Evolutionary conservation across 2,113 vertebrate genomes (phyloP).

Genomic region (Reinhardtius hippoglossoides): DNA sequence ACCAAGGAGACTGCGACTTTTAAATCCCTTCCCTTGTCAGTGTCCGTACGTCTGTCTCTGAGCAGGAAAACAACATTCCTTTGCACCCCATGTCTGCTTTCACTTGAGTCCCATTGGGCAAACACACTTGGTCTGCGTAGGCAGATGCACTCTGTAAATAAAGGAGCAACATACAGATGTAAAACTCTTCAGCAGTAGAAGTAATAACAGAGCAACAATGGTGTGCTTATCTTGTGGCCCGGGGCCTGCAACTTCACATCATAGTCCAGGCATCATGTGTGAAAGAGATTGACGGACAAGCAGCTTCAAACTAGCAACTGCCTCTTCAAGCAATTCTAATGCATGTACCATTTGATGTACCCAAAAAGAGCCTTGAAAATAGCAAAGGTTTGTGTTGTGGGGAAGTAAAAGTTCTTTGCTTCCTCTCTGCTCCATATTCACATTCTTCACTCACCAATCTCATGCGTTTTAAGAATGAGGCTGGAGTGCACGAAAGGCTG

Average conservation of each 20-base stretch:
- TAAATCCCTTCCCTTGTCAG: slow-evolving; percentile 66
- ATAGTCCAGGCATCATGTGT: slow-evolving; percentile 56
- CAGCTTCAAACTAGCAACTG: slow-evolving; percentile 60
- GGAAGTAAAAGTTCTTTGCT: too few relatives aligned
- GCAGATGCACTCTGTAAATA: slow-evolving; percentile 67
- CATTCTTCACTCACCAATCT: slow-evolving; percentile 8
- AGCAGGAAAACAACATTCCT: slow-evolving; percentile 70
- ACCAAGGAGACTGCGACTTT: slow-evolving; percentile 76
- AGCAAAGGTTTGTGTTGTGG: too few relatives aligned
- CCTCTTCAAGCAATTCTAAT: slow-evolving; percentile 50
- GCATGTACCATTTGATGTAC: slow-evolving; percentile 49
- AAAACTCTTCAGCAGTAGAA: slow-evolving; percentile 59
- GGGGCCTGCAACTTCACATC: slow-evolving; percentile 54
- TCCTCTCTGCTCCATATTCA: not conserved
- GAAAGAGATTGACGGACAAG: slow-evolving; percentile 63
- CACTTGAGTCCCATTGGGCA: slow-evolving; percentile 36
- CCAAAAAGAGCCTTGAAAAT: not conserved
- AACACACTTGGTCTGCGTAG: slow-evolving; percentile 59
- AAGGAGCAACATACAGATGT: slow-evolving; percentile 67
- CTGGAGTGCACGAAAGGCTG: slow-evolving; percentile 16
- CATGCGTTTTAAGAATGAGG: slow-evolving; percentile 11
- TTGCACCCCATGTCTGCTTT: slow-evolving; percentile 48
- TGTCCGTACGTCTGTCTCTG: slow-evolving; percentile 61
- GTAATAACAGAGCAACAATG: slow-evolving; percentile 45
- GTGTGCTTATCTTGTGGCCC: slow-evolving; percentile 50